These are phyloP conservation scores for Tetropium fuscum DNA, from an alignment of 2,888 invertebrate species.

Conservation along the genomic window DNA sequence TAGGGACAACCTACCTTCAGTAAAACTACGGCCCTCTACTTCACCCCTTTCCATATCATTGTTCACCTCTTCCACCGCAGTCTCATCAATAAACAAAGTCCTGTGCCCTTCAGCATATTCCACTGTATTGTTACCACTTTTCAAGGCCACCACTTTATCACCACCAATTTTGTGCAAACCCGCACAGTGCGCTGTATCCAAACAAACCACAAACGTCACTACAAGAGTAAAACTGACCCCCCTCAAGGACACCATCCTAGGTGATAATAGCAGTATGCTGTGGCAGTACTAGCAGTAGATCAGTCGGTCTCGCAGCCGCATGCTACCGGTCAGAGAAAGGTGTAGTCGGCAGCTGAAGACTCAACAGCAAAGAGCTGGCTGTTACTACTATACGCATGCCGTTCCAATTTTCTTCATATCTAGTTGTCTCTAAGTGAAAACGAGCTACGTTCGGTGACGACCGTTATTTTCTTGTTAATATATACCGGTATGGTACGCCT, in stretches of 20 bases:
- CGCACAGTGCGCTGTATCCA: background rate
- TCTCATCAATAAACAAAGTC: background rate
- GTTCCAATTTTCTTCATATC: conserved; percentile 13
- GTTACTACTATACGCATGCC: background rate
- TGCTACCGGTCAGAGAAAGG: conserved; percentile 3
- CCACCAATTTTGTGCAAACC: background rate
- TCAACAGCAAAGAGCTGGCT: conserved; percentile 3
- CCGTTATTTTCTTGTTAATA: background rate
- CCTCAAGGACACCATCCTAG: background rate
- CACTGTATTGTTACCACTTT: background rate
- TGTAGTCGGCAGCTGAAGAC: background rate
- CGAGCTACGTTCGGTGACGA: no score
- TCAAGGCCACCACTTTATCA: background rate
- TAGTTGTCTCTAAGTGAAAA: background rate
- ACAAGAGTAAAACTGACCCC: background rate
- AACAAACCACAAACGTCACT: conserved; percentile 9
- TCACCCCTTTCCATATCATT: background rate
- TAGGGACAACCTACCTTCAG: no score
- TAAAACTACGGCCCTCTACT: background rate
- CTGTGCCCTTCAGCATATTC: background rate
- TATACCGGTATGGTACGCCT: background rate
- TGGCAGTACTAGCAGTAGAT: no score
- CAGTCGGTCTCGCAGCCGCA: background rate
- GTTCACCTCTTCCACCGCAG: background rate
- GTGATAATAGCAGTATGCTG: no score